Evolutionary conservation across 1,140 invertebrate species (phyloP), one percentile per base, ranked within the genome.

Genomic region (Ips typographus): DNA sequence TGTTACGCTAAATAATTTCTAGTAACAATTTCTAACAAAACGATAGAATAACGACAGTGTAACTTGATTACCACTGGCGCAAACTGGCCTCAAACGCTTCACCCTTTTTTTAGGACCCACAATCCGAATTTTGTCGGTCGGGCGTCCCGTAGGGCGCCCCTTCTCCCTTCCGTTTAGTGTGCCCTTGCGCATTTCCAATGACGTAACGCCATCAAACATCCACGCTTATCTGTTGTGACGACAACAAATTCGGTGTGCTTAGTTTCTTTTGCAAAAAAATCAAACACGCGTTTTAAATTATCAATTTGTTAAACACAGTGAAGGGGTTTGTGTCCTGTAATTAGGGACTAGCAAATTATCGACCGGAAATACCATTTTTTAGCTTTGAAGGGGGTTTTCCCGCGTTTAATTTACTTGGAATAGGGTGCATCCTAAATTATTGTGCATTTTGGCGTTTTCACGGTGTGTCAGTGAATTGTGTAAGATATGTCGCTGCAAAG

Each of bases 161-260:
- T 59, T 22, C 8, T 55, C 4, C 37, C 6, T 7, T 55, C 36
- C 37, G 40, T 59, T 5, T 37, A 56, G 39, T 44, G 22, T 44
- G 59, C 37, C 43, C 43, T 47, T 61, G 59, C 59, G 59, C 47
- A 61, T 40, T 61, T 44, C 42, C 40, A 47, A 42, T 59, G 42
- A 61, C 59, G 59, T 61, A 36, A 61, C 37, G 22, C 42, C 59
- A 47, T 44, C 41, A 37, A 6, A 38, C 52, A 59, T 42, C 6
- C 42, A n/a, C 42, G 53, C n/a, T 56, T 56, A 56, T 56, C 53
- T 56, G 53, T 56, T 56, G 53, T 56, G 53, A 38, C 53, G 47
- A 49, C 47, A 22, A 8, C 7, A 49, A 49, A 49, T 22, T 22
- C 22, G 22, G 22, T 22, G 22, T 22, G 22, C 22, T 22, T 22